Conservation (phyloP, 2,888 invertebrate genomes). For the Acleris laterana region DNA sequence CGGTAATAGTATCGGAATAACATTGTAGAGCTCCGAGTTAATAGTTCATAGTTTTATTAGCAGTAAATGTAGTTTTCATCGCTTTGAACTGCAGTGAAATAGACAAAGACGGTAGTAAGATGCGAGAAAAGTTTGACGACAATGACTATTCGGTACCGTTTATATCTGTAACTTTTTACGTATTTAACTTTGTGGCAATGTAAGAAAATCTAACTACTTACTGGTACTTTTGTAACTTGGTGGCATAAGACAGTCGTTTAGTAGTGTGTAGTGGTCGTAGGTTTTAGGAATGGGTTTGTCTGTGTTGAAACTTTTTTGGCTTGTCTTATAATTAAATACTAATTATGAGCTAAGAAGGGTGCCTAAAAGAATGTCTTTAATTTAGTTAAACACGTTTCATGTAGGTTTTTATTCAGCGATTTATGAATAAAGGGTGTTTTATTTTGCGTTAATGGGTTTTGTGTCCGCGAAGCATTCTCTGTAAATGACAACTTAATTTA, state of each 20-base stretch:
- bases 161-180: no score
- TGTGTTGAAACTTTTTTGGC: background rate
- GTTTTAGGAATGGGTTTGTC: background rate
- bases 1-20: constrained; percentile 32
- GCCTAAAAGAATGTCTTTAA: no score
- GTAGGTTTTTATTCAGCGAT: no score
- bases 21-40: constrained; percentile 31
- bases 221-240: no score
- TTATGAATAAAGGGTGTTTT: background rate
- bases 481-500: background rate
- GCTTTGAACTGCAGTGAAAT: constrained; percentile 11
- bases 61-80: constrained; percentile 29
- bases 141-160: background rate
- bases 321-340: no score
- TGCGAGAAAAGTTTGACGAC: background rate
- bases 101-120: constrained; percentile 2
- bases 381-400: no score
- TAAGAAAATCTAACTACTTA: no score
- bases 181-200: no score
- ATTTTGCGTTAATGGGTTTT: background rate
- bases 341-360: no score
- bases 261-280: background rate
- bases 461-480: background rate
- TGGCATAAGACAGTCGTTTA: background rate
- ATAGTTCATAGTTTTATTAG: constrained; percentile 36